Percentiles rank a stretch among this genome's conserved stretches.
These are phyloP conservation scores for Agriopis leucophaearia DNA, from an alignment of 2,888 invertebrate species.

Conservation along the genomic window DNA sequence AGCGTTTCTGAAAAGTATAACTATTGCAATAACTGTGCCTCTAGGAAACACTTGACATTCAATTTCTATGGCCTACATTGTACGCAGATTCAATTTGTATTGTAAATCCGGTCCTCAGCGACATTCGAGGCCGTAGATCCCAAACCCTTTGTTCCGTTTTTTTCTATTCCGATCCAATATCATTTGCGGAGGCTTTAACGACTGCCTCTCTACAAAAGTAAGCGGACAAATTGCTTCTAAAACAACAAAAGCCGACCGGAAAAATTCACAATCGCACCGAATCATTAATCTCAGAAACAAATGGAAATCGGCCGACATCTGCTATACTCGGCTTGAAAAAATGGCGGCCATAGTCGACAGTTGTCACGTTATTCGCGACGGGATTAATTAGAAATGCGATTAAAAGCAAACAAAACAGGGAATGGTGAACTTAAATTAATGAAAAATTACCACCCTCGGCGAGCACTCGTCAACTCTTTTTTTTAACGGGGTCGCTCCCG, in stretches of 20 bases:
- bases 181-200: constrained; percentile 81
- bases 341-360: constrained; percentile 85
- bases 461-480: constrained; percentile 86
- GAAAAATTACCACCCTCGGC: constrained; percentile 87
- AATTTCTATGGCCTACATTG: constrained; percentile 23
- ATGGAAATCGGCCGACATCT: constrained; percentile 87
- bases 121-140: constrained; percentile 44
- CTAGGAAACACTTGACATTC: constrained; percentile 5
- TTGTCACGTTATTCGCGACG: constrained; percentile 87
- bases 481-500: constrained; percentile 85
- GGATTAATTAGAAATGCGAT: constrained; percentile 87
- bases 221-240: constrained; percentile 87
- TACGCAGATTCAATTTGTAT: constrained; percentile 44
- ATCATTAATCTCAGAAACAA: constrained; percentile 87
- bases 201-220: constrained; percentile 83
- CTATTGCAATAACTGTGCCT: not conserved
- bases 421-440: constrained; percentile 87
- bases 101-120: constrained; percentile 42
- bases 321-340: constrained; percentile 82
- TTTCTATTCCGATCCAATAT: constrained; percentile 77
- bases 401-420: constrained; percentile 87
- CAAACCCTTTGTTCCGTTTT: constrained; percentile 63
- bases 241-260: constrained; percentile 86
- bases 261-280: constrained; percentile 86
- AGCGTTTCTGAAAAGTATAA: not conserved